Conservation (phyloP, 2,113 vertebrate species). For the Tautogolabrus adspersus region DNA sequence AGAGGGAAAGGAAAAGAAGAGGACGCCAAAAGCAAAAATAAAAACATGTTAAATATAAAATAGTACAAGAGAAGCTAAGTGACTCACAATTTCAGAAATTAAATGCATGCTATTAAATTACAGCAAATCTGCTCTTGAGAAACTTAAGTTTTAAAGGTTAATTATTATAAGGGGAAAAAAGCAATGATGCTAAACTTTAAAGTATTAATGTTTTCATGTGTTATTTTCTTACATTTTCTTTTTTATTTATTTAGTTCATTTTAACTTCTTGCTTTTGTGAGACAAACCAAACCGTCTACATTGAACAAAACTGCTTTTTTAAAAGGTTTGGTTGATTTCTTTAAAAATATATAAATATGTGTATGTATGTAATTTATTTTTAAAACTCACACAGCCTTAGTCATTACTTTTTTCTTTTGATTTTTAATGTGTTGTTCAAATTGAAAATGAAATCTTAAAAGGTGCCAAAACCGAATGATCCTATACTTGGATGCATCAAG, state of each 20-base stretch:
- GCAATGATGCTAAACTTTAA: slow-evolving; percentile 77
- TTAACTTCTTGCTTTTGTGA: slow-evolving; percentile 75
- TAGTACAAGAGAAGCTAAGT: slow-evolving; percentile 80
- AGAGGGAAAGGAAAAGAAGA: slow-evolving; percentile 81
- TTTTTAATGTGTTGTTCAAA: slow-evolving; percentile 82
- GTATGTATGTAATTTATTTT: slow-evolving; percentile 81
- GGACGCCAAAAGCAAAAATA: slow-evolving; percentile 76
- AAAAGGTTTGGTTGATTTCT: slow-evolving; percentile 77
- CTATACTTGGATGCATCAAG: slow-evolving; percentile 86
- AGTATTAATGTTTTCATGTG: slow-evolving; percentile 84
- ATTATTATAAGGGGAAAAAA: slow-evolving; percentile 81
- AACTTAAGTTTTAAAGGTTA: slow-evolving; percentile 85
- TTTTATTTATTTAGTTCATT: slow-evolving; percentile 66
- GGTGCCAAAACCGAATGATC: slow-evolving; percentile 87
- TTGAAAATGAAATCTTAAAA: slow-evolving; percentile 85
- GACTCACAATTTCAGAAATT: slow-evolving; percentile 84
- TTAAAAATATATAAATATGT: slow-evolving; percentile 77
- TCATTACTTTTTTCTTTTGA: slow-evolving; percentile 77
- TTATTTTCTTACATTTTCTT: slow-evolving; percentile 68
- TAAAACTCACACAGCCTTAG: slow-evolving; percentile 85
- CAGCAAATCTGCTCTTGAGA: slow-evolving; percentile 85
- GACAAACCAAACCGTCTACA: slow-evolving; percentile 79
- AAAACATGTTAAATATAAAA: slow-evolving; percentile 76
- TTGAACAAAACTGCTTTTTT: slow-evolving; percentile 79
- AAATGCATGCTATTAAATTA: slow-evolving; percentile 87